Percentiles rank a stretch among this genome's conserved stretches.
Evolutionary conservation across 2,113 vertebrate genomes (phyloP).

Genomic region (Aramus guarauna): DNA sequence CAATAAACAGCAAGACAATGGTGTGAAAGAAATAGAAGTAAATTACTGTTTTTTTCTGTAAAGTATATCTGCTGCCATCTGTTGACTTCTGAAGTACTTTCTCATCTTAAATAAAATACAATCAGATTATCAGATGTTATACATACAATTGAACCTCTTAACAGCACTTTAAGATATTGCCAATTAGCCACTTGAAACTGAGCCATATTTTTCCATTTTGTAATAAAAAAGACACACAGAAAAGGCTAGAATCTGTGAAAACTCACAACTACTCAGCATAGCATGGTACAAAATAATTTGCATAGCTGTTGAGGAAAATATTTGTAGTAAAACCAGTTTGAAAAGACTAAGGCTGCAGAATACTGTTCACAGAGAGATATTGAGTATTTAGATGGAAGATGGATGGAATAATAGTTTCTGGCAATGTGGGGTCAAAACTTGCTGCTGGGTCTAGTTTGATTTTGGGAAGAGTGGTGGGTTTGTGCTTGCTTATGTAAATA

Average conservation of each 20-base stretch:
- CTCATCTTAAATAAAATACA: conserved; percentile 53
- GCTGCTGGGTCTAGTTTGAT: background rate
- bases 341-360: background rate
- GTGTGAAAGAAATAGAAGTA: background rate
- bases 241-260: background rate
- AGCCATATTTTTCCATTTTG: conserved; percentile 25
- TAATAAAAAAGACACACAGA: background rate
- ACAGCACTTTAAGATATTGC: conserved; percentile 22
- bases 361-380: background rate
- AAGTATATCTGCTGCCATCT: conserved; percentile 68
- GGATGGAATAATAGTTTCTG: background rate
- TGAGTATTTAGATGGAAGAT: background rate
- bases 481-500: background rate
- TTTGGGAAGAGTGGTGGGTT: background rate
- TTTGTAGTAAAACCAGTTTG: background rate
- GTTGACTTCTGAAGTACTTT: conserved; percentile 53
- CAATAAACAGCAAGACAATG: background rate
- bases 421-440: background rate
- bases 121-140: conserved; percentile 33
- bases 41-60: background rate
- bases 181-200: conserved; percentile 53
- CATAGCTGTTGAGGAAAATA: background rate
- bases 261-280: background rate
- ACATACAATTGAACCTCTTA: conserved; percentile 17
- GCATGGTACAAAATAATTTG: background rate